Evolutionary conservation across 2,888 invertebrate genomes (phyloP).

Genomic region (Nematopogon swammerdamellus): DNA sequence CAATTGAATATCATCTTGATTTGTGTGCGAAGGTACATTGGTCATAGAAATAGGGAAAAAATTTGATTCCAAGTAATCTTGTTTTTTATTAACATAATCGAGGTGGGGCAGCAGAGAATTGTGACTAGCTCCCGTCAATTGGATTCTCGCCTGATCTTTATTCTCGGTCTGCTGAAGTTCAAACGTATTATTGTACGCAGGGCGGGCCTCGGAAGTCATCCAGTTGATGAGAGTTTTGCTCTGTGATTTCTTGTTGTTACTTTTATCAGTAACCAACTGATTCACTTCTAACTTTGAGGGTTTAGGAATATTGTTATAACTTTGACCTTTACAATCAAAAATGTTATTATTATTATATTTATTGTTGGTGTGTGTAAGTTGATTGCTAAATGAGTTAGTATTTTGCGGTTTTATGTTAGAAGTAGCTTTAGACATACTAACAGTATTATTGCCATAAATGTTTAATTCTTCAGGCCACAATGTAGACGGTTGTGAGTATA

Average conservation of each 20-base stretch:
- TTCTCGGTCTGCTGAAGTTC: conserved; percentile 23
- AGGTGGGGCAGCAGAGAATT: conserved; percentile 14
- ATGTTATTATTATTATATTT: background rate
- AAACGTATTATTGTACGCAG: conserved; percentile 31
- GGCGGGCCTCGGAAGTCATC: conserved; percentile 49
- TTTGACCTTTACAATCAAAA: background rate
- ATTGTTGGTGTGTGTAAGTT: background rate
- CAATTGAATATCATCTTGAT: conserved; percentile 40
- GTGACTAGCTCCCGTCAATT: conserved; percentile 16
- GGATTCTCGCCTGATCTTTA: conserved; percentile 29
- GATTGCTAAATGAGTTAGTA: conserved; percentile 14
- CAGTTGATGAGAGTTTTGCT: conserved; percentile 50
- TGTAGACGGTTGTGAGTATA: conserved; percentile 41
- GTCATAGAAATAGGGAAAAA: conserved; percentile 45
- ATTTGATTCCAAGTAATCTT: conserved; percentile 31
- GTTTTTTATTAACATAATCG: conserved; percentile 26
- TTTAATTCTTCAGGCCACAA: conserved; percentile 43
- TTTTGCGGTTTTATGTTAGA: conserved; percentile 31
- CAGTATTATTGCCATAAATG: conserved; percentile 36
- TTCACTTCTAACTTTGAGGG: conserved; percentile 20
- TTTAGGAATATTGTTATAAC: conserved; percentile 19
- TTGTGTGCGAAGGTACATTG: conserved; percentile 32
- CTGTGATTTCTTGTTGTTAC: conserved; percentile 36
- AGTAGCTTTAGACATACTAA: conserved; percentile 22
- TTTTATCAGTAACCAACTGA: conserved; percentile 33